A percentile compares a stretch with the other conserved stretches of the same genome.
Evolutionary conservation across 2,113 vertebrate species (phyloP).

Genomic region (Barnardius zonarius): DNA sequence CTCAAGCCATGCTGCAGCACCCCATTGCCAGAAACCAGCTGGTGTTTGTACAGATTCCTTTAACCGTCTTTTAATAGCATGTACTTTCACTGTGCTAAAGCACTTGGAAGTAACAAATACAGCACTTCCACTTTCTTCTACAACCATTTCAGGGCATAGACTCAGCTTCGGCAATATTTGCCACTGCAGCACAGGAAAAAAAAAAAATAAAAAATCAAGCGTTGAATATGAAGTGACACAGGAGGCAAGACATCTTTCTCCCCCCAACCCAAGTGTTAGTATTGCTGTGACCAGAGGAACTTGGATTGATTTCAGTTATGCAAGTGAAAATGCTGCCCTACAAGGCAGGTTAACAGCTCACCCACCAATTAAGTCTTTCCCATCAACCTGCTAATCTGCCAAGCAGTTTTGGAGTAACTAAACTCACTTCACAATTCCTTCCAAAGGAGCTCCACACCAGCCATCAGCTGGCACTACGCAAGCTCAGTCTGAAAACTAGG

Average conservation of each 20-base stretch:
- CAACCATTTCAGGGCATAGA: neutral
- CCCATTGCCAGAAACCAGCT: constrained; percentile 30
- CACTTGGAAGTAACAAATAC: neutral
- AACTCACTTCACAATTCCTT: neutral
- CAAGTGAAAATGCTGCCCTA: neutral
- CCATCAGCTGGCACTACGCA: neutral
- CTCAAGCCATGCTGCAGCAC: neutral
- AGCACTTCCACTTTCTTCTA: neutral
- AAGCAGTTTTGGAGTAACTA: neutral
- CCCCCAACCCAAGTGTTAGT: neutral
- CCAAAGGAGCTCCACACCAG: neutral
- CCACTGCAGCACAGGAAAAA: neutral
- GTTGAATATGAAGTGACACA: neutral
- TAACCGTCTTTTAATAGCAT: constrained; percentile 60
- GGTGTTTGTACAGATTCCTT: constrained; percentile 24
- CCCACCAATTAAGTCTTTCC: neutral
- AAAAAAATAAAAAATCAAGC: neutral
- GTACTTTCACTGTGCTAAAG: neutral
- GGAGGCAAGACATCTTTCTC: neutral
- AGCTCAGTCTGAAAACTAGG: neutral
- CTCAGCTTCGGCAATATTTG: neutral
- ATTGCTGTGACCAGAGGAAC: neutral
- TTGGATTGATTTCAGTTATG: neutral
- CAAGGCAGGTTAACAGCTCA: neutral
- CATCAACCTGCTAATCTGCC: neutral